Base-by-base conservation (phyloP, 2,797 vertebrate species). In the Fundulus diaphanus region DNA sequence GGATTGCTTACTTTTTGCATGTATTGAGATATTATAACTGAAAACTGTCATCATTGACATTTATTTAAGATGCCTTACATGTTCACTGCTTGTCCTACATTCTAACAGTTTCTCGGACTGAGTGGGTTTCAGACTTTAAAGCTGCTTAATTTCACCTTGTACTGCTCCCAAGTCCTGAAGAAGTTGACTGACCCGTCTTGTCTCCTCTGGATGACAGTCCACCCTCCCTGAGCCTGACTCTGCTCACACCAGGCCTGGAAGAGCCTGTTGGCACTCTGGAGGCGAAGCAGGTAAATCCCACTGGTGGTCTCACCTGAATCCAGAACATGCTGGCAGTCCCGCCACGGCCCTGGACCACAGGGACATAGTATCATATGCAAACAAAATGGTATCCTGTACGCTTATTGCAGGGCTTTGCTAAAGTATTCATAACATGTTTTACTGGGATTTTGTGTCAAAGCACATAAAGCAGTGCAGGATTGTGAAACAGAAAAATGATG, bases 231-330 rank as follows among this genome's bases (percentile, higher is more conserved):
- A 29, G 92, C 94, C 0, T 61, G 90, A 80, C 92, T 91, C 79
- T 97, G 97, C n/a, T 98, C 97, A 8, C 97, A 98, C 97, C 97
- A 98, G 8, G 94, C 96, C 73, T 96, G 95, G 78, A 97, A 88
- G 66, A 96, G 91, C 0, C 88, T 94, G 80, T 95, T 96, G 52
- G 94, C 90, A 7, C 92, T 92, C 63, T 71, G 92, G 0, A 94
- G 95, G 46, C 85, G 94, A 35, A 98, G 92, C 69, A 97, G 89
- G 68, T 97, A 97, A 72, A 98, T 96, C 5, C 96, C 96, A 2
- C 93, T 97, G 78, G 92, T 91, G 84, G 83, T 92, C 89, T 94
- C 90, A 1, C 96, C 97, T 0, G 95, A 95, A 42, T 88, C 90
- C 7, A 95, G 85, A 31, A 94, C 96, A 27, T 96, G 95, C 49